Evolutionary conservation across 2,888 invertebrate genomes (phyloP), one percentile per base, ranked within the genome.

Genomic region (Eupelmus urozonus): DNA sequence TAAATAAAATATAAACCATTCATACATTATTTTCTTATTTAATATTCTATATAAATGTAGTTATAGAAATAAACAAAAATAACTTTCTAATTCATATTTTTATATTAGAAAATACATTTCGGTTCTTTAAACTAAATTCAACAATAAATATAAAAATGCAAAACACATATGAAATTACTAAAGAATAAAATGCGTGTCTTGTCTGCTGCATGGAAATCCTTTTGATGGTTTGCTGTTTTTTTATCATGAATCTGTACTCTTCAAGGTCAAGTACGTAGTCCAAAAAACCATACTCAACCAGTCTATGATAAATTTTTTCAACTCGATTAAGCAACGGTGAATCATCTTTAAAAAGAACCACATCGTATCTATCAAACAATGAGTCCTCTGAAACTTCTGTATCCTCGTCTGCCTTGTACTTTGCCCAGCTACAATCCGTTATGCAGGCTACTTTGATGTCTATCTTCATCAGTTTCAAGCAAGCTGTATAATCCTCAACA

Each of bases 381-480:
- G 53, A 42, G 20, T 72, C 63, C 2, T 29, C 16, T 0, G 63
- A 27, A 27, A 72, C 20, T 1, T 42, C 27, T 16, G 55, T 3
- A 2, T 55, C 63, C 1, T 72, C 42, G 2, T 55, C n/a, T 1
- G 20, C 13, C 18, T 20, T 13, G n/a, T 16, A 18, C 3, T 55
- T 51, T 18, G 49, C n/a, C 1, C 53, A 53, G 2, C 16, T 34
- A 27, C 63, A 72, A 42, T 63, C 72, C 7, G 62, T 55, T 20
- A 72, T 42, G n/a, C 72, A 72, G 25, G 62, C 63, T 13, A 55
- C 40, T 20, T 20, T 20, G 42, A 72, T n/a, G n/a, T n/a, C n/a
- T n/a, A n/a, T n/a, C n/a, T 42, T 4, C 5, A 34, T 34, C 9
- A 9, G 5, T 34, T 34, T 9, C 3, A 34, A 5, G 9, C 34